Evolutionary conservation across 2,797 vertebrate species (phyloP), one percentile per base, ranked within the genome.

Genomic region (Dendrocincla fuliginosa): DNA sequence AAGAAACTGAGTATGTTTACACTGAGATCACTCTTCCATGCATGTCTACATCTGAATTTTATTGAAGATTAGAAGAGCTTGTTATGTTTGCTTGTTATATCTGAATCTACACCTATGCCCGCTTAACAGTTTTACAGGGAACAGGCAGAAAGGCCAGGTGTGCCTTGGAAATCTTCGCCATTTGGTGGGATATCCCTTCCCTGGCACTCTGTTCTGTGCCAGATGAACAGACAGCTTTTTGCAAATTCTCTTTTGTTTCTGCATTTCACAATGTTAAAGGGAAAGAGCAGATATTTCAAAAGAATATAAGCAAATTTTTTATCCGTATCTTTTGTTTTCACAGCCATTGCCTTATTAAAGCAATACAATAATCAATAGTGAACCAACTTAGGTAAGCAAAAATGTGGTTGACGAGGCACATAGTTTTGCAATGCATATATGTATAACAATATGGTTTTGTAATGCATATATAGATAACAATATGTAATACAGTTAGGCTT

Each of bases 401-500:
- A 86, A 46, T 65, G 86, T 94, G 92, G 96, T 80, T 97, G 92
- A 97, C 49, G 11, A 50, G 92, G 95, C 93, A 92, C 64, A 81
- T 96, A 87, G 86, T 76, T 81, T 83, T 81, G n/a, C 53, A 79
- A 59, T 19, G 69, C 71, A 47, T 64, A 76, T 22, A 42, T 22
- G 28, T 32, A 32, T 59, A 37, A 59, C 35, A 23, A 23, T 56
- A 84, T 96, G 89, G 85, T 71, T 84, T 75, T 82, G 32, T 53
- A 79, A 59, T 19, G 65, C 70, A 49, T 64, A 67, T 20, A 47
- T 27, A 17, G 35, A 28, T 71, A 73, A 87, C 65, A 89, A 11
- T n/a, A 95, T 47, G 13, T 42, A 57, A 97, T 94, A 87, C 93
- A 97, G 95, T 96, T 94, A 86, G 92, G 96, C 97, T 98, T 98